Conservation (phyloP, 2,888 invertebrate species). For the Rhorus exstirpatorius region DNA sequence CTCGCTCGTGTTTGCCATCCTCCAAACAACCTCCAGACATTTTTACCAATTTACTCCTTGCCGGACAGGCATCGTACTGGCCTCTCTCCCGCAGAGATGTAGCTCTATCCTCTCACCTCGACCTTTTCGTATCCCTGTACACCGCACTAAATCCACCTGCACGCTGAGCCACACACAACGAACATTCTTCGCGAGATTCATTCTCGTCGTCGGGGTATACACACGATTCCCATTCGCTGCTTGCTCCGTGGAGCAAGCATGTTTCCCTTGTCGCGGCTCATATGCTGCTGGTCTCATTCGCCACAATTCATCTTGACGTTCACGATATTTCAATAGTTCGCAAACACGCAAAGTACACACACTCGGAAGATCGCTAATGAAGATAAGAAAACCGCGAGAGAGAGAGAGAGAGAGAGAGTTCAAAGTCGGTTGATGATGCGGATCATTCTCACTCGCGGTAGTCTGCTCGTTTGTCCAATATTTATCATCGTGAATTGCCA, state of each 20-base stretch:
- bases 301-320: background rate
- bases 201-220: constrained; percentile 25
- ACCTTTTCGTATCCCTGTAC: constrained; percentile 3
- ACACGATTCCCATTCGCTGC: constrained; percentile 41
- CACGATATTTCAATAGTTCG: constrained; percentile 18
- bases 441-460: constrained; percentile 22
- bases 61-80: constrained; percentile 64
- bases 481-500: constrained; percentile 41
- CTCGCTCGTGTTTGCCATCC: constrained; percentile 76
- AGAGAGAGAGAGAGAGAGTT: constrained; percentile 1
- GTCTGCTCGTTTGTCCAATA: constrained; percentile 39
- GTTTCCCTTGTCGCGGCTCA: constrained; percentile 7
- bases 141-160: constrained; percentile 57
- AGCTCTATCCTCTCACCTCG: constrained; percentile 48
- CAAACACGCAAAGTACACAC: background rate
- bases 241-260: no score
- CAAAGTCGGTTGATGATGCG: background rate
- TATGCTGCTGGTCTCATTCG: background rate
- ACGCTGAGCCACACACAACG: constrained; percentile 38
- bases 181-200: constrained; percentile 54
- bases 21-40: constrained; percentile 78
- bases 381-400: background rate
- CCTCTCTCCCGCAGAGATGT: constrained; percentile 25
- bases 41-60: constrained; percentile 81
- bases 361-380: background rate